Percentiles rank a stretch among this genome's conserved stretches.
These are phyloP conservation scores for Cylas formicarius DNA, from an alignment of 1,140 invertebrate species.

Conservation along the genomic window DNA sequence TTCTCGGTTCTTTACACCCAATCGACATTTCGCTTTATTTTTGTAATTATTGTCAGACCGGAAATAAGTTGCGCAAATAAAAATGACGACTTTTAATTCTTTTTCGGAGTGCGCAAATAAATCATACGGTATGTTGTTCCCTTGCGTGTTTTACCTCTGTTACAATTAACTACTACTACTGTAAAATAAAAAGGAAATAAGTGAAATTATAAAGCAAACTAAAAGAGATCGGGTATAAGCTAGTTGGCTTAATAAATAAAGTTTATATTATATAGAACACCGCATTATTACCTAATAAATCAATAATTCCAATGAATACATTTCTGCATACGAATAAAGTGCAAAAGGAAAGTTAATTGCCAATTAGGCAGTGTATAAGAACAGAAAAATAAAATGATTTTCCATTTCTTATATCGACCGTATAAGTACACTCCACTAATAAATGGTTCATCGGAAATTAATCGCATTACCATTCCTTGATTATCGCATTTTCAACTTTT, in stretches of 20 bases:
- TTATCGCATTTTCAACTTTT: too few species aligned
- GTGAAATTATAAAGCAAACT: conserved; percentile 13
- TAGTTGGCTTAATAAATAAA: conserved; percentile 18
- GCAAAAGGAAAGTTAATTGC: conserved; percentile 26
- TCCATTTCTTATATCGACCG: conserved; percentile 25
- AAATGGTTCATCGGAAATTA: too few species aligned
- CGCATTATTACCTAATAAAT: conserved; percentile 25
- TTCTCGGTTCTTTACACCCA: too few species aligned
- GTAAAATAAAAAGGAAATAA: conserved; percentile 16
- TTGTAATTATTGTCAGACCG: too few species aligned
- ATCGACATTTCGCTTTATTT: too few species aligned
- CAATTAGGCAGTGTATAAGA: conserved; percentile 23
- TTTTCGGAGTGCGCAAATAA: too few species aligned
- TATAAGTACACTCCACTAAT: too few species aligned
- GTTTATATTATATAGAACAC: conserved; percentile 22
- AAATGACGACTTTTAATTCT: too few species aligned
- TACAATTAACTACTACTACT: conserved; percentile 7
- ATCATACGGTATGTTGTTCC: too few species aligned
- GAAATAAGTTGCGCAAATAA: too few species aligned
- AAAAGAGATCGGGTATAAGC: conserved; percentile 11
- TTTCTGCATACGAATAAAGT: conserved; percentile 26
- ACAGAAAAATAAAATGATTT: conserved; percentile 23
- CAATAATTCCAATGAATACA: conserved; percentile 23
- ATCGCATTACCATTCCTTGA: too few species aligned
- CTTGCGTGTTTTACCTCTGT: too few species aligned